Percentiles rank a stretch among this genome's conserved stretches.
Evolutionary conservation across 2,888 invertebrate species (phyloP).

Genomic region (Operophtera brumata): DNA sequence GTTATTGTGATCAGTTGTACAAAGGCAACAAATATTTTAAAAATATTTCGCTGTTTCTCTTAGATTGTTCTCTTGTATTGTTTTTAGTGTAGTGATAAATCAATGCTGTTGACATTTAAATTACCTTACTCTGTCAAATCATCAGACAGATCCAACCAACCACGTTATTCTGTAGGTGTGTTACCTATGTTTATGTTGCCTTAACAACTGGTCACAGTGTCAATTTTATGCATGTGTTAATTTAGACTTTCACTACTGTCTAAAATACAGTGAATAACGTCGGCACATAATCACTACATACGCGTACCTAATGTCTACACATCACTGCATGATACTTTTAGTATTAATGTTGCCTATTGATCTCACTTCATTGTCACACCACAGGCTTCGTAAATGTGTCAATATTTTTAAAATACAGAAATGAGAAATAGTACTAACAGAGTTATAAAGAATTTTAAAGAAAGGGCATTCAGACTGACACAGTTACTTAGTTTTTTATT

Average conservation of each 20-base stretch:
- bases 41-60: too few species aligned
- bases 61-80: not conserved
- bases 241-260: conserved; percentile 26
- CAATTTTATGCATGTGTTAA: conserved; percentile 8
- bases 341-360: conserved; percentile 78
- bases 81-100: not conserved
- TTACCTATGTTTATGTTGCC: not conserved
- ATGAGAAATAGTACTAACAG: conserved; percentile 7
- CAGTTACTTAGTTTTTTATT: conserved; percentile 57
- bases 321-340: conserved; percentile 70
- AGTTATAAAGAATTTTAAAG: conserved; percentile 22
- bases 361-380: conserved; percentile 78
- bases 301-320: conserved; percentile 15
- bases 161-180: not conserved
- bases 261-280: conserved; percentile 20
- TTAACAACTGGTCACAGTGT: conserved; percentile 11
- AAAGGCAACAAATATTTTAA: not conserved
- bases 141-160: not conserved
- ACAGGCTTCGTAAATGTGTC: conserved; percentile 62
- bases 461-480: conserved; percentile 45
- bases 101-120: not conserved
- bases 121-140: not conserved
- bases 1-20: conserved; percentile 7
- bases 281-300: conserved; percentile 17
- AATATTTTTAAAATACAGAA: conserved; percentile 24